Evolutionary conservation across 1,140 invertebrate genomes (phyloP).

Genomic region (Caenorhabditis brenneri): DNA sequence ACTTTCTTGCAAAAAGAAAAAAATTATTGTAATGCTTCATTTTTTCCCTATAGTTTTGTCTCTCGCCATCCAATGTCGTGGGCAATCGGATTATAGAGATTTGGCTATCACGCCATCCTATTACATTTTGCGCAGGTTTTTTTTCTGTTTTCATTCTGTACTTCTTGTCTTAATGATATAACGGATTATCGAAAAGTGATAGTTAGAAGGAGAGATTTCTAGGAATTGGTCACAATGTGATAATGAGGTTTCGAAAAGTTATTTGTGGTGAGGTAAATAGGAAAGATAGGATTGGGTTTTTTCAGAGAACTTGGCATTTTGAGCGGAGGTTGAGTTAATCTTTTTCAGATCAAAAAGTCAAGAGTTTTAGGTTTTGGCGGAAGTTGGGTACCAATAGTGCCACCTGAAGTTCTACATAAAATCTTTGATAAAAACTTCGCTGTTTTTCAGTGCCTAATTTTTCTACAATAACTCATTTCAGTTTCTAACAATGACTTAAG

Average conservation of each 20-base stretch:
- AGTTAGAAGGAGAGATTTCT: neutral
- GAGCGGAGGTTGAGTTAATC: neutral
- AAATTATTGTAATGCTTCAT: conserved; percentile 24
- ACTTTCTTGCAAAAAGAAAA: conserved; percentile 11
- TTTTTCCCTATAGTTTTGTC: neutral
- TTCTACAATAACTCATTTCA: too few relatives aligned
- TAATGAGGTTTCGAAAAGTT: too few relatives aligned
- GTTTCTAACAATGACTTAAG: too few relatives aligned
- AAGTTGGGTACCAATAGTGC: too few relatives aligned
- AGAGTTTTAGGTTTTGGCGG: too few relatives aligned
- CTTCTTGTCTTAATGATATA: neutral
- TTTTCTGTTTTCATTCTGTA: neutral
- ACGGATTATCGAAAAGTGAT: neutral
- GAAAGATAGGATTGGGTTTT: too few relatives aligned
- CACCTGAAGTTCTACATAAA: too few relatives aligned
- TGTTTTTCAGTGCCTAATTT: too few relatives aligned
- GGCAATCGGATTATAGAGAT: conserved; percentile 34
- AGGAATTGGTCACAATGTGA: neutral
- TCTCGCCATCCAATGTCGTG: neutral
- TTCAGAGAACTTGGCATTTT: neutral
- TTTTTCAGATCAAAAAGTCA: too few relatives aligned
- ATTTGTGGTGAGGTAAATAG: too few relatives aligned
- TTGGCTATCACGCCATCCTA: neutral
- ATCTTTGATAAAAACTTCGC: too few relatives aligned
- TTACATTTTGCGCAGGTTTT: neutral